A percentile compares a stretch with the other conserved stretches of the same genome.
Conservation (phyloP, 2,888 invertebrate species). For the Digitonthophagus gazella region DNA sequence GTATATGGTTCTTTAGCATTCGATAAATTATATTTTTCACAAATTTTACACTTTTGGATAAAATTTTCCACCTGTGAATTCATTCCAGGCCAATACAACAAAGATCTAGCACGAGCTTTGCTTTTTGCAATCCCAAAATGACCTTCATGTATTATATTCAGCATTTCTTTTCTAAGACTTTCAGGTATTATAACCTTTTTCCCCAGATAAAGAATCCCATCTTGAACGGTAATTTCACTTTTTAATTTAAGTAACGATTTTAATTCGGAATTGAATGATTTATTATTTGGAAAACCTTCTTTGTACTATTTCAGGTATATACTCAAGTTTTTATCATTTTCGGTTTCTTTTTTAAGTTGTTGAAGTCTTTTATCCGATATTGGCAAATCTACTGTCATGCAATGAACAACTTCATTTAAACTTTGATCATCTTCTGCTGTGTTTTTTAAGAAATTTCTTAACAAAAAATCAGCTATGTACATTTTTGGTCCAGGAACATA, state of each 20-base stretch:
- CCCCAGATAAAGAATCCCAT: constrained; percentile 18
- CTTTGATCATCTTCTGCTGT: background rate
- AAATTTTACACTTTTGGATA: constrained; percentile 25
- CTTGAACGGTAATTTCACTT: constrained; percentile 21
- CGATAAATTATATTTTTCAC: background rate
- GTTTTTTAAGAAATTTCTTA: background rate
- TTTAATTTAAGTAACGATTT: constrained; percentile 21
- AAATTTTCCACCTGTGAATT: constrained; percentile 29
- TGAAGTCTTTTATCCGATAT: constrained; percentile 10
- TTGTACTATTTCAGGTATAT: background rate
- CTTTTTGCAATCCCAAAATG: constrained; percentile 27
- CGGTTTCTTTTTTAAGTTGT: constrained; percentile 2
- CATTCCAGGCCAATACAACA: constrained; percentile 3
- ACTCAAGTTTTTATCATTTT: constrained; percentile 18
- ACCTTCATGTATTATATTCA: constrained; percentile 26
- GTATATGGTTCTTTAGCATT: background rate
- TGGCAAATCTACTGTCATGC: background rate
- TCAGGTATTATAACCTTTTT: constrained; percentile 4
- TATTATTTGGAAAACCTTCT: constrained; percentile 21
- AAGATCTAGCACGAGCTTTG: constrained; percentile 12
- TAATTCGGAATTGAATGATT: constrained; percentile 13
- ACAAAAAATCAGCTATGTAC: too few relatives aligned
- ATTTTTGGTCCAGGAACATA: background rate
- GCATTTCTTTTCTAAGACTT: constrained; percentile 17
- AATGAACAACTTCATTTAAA: background rate